Conservation (phyloP, 2,888 invertebrate species). For the Drosophila bunnanda region DNA sequence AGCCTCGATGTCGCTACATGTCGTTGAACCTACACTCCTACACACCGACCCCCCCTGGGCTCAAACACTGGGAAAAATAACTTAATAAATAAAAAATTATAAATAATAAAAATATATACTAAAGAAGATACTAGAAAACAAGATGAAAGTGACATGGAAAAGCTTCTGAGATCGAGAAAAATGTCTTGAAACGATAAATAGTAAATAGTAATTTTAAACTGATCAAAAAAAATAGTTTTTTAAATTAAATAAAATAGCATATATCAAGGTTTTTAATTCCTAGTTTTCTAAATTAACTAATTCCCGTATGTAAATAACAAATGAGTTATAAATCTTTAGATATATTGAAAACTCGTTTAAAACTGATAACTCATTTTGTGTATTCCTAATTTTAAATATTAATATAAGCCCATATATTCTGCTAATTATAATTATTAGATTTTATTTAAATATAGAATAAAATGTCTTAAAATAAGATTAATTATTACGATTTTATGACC, state of each 20-base stretch:
- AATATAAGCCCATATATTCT: no score
- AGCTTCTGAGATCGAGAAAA: background rate
- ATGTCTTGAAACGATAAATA: background rate
- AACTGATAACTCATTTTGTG: background rate
- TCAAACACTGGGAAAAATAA: conserved; percentile 4
- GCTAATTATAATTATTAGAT: no score
- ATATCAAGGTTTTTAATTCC: no score
- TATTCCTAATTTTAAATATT: no score
- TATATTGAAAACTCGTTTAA: no score
- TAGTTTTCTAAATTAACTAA: no score
- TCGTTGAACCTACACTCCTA: conserved; percentile 66
- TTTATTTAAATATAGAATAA: no score
- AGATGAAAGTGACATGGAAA: background rate
- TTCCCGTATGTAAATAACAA: no score
- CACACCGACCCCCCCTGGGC: background rate
- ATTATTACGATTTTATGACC: no score
- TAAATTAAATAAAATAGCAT: background rate
- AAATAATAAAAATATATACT: background rate
- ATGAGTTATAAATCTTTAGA: no score
- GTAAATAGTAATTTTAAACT: no score
- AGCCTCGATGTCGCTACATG: conserved; percentile 61
- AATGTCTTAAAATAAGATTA: no score
- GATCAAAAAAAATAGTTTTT: background rate
- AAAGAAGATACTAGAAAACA: background rate
- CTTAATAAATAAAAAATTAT: background rate